Percentiles rank a stretch among this genome's conserved stretches.
phyloP scores from a whole-genome alignment of 2,797 vertebrate species.

The Enteromius argenteus region DNA sequence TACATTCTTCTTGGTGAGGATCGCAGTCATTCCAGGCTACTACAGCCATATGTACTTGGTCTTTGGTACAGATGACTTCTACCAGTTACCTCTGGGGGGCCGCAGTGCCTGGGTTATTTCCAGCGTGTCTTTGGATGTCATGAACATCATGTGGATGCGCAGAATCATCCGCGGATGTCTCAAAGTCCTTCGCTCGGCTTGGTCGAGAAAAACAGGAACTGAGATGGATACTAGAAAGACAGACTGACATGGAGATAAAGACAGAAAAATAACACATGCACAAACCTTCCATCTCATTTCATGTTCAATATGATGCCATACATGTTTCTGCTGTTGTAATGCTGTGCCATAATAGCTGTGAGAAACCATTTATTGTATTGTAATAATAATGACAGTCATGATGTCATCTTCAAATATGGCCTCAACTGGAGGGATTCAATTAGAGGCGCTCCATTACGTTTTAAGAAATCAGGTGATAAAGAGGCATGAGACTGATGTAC shows the following conservation, averaged over 20 bases:
- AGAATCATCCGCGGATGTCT: slow-evolving; percentile 85
- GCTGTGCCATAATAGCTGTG: not conserved
- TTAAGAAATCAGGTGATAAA: slow-evolving; percentile 16
- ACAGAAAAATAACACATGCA: slow-evolving; percentile 13
- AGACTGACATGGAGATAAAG: slow-evolving; percentile 65
- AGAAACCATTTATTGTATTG: slow-evolving; percentile 16
- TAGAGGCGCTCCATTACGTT: not conserved
- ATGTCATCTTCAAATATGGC: slow-evolving; percentile 13
- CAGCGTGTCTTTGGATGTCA: slow-evolving; percentile 82
- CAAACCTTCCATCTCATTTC: not conserved
- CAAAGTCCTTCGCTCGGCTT: slow-evolving; percentile 79
- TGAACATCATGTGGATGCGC: slow-evolving; percentile 90
- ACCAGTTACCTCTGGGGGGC: slow-evolving; percentile 72
- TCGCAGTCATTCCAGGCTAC: slow-evolving; percentile 82
- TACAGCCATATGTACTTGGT: slow-evolving; percentile 77
- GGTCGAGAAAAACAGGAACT: slow-evolving; percentile 67
- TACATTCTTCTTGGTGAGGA: slow-evolving; percentile 84
- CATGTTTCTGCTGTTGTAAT: slow-evolving; percentile 2
- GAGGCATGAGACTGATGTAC: slow-evolving; percentile 22
- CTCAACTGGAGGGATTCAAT: not conserved
- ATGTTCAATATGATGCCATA: not conserved
- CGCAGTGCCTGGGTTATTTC: slow-evolving; percentile 80
- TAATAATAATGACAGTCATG: not conserved
- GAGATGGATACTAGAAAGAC: slow-evolving; percentile 78
- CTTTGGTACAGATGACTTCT: slow-evolving; percentile 81